phyloP scores from a whole-genome alignment of 37 sponge, comb jelly and placozoan species.

The Spongilla lacustris region DNA sequence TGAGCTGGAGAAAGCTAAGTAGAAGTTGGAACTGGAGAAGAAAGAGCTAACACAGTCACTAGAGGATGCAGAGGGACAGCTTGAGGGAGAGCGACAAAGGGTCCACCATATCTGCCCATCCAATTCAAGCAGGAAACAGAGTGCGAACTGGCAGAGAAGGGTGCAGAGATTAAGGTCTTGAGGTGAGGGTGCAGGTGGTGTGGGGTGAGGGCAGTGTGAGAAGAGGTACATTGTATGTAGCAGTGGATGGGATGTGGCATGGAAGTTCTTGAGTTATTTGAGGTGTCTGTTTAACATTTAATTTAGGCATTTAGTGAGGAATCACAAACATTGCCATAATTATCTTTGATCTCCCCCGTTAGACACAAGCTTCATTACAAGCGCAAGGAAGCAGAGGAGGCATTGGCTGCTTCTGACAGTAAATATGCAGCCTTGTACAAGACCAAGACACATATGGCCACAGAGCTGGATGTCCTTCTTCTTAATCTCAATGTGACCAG shows the following conservation, averaged over 20 bases:
- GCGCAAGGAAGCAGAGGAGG: constrained; percentile 79
- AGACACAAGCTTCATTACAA: constrained; percentile 75
- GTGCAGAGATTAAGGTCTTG: constrained; percentile 82
- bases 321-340: no score
- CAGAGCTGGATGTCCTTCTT: constrained; percentile 88
- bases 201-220: no score
- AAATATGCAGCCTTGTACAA: constrained; percentile 89
- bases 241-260: no score
- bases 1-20: constrained; percentile 90
- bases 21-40: constrained; percentile 76
- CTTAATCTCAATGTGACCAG: constrained; percentile 68
- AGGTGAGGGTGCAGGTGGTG: constrained; percentile 28
- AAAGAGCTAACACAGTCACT: constrained; percentile 75
- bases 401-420: constrained; percentile 31
- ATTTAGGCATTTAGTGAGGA: no score
- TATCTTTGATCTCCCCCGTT: no score
- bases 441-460: constrained; percentile 79
- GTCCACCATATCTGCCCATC: constrained; percentile 74
- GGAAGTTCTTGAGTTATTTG: no score
- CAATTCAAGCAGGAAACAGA: constrained; percentile 92
- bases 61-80: constrained; percentile 85
- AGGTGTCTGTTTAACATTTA: no score
- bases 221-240: no score
- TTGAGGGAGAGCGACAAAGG: constrained; percentile 70
- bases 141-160: constrained; percentile 85